phyloP scores from a whole-genome alignment of 2,888 invertebrate species.

The Incurvaria masculella region DNA sequence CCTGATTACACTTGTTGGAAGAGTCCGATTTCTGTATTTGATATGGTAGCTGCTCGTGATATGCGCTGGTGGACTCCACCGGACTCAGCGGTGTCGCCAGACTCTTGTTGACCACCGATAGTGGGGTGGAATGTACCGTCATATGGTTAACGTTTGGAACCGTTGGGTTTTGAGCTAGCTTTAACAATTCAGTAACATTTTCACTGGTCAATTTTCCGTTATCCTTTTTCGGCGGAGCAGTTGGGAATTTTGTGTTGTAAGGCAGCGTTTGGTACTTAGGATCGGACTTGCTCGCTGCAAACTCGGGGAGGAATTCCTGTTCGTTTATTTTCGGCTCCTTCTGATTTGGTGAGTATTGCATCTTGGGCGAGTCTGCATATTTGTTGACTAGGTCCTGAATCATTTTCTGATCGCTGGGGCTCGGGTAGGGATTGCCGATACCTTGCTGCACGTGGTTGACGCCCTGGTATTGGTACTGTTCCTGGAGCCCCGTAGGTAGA shows the following conservation, averaged over 20 bases:
- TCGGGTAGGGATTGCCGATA: slow-evolving; percentile 43
- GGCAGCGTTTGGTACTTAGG: slow-evolving; percentile 91
- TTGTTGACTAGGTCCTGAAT: slow-evolving; percentile 46
- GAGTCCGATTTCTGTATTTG: slow-evolving; percentile 54
- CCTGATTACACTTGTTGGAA: slow-evolving; percentile 49
- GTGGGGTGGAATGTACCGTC: slow-evolving; percentile 53
- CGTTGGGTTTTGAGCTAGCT: slow-evolving; percentile 28
- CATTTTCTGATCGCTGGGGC: slow-evolving; percentile 36
- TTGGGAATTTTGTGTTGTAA: slow-evolving; percentile 81
- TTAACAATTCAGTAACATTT: slow-evolving; percentile 26
- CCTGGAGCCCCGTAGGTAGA: slow-evolving; percentile 30
- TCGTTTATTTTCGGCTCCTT: slow-evolving; percentile 50
- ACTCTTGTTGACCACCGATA: slow-evolving; percentile 60
- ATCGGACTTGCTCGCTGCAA: slow-evolving; percentile 79
- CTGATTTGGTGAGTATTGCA: slow-evolving; percentile 56
- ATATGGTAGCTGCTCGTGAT: slow-evolving; percentile 48
- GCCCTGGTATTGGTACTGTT: slow-evolving; percentile 44
- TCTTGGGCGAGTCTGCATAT: slow-evolving; percentile 48
- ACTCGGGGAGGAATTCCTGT: slow-evolving; percentile 62
- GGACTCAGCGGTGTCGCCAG: slow-evolving; percentile 63
- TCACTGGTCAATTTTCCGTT: slow-evolving; percentile 39
- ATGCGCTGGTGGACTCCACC: slow-evolving; percentile 43
- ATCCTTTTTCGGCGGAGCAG: slow-evolving; percentile 43
- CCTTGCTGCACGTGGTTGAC: slow-evolving; percentile 41
- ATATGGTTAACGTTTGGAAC: slow-evolving; percentile 48